These are phyloP conservation scores for Anguilla anguilla DNA, from an alignment of 2,797 vertebrate species.

Conservation along the genomic window DNA sequence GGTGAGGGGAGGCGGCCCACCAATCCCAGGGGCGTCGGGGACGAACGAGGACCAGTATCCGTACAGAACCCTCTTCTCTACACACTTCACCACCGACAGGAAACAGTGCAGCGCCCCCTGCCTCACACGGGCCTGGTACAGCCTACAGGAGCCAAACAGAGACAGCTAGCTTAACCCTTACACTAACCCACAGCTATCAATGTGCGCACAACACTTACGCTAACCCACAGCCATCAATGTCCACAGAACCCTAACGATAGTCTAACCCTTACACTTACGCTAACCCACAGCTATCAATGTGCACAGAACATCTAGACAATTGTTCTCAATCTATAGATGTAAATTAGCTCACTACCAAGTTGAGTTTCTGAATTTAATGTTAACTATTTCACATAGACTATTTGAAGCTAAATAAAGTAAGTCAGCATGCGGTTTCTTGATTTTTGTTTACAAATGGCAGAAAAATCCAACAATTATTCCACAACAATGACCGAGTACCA, in stretches of 20 bases:
- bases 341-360: no score
- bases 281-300: no score
- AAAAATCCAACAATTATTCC: background rate
- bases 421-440: background rate
- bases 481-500: background rate
- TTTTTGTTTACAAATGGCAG: background rate
- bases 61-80: constrained; percentile 89
- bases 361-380: no score
- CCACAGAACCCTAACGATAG: background rate
- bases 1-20: constrained; percentile 86
- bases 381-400: no score
- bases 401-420: no score
- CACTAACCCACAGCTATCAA: background rate
- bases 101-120: constrained; percentile 90
- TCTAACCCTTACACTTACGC: no score
- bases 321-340: background rate
- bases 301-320: background rate
- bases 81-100: constrained; percentile 84
- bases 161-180: background rate
- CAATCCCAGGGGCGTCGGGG: constrained; percentile 83
- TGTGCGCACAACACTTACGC: background rate
- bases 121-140: constrained; percentile 86
- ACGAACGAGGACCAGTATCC: constrained; percentile 98
- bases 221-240: no score
- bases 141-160: constrained; percentile 65